Evolutionary conservation across 1,140 invertebrate species (phyloP), one percentile per base, ranked within the genome.

Genomic region (Drosophila insularis): DNA sequence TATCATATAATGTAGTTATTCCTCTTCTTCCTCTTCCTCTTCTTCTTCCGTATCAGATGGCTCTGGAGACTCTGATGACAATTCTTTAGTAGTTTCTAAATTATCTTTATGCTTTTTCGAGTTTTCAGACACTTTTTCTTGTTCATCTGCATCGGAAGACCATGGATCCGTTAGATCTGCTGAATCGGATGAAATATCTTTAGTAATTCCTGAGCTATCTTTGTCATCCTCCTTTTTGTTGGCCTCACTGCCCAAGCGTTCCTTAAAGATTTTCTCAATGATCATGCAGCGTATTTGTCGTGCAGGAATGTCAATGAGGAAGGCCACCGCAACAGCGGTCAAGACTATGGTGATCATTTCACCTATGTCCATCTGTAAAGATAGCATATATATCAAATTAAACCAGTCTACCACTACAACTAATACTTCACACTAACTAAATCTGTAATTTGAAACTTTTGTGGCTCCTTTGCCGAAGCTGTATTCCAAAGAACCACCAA

Each of bases 261-360:
- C 79, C 7, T 73, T 72, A 14, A 81, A 85, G 39, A 85, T 65
- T 2, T 71, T 63, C 11, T 87, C 77, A 4, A 87, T 54, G 17
- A 87, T n/a, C 11, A 93, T 90, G 59, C 76, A 92, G 58, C 93
- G 93, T 5, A 94, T 80, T 65, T 93, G 92, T 82, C 94, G 93
- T 79, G 93, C 92, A 37, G 94, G 94, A 74, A 94, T 87, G 81
- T 94, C 93, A 67, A 94, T 92, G 23, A 94, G 81, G 67, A 94
- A 78, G 0, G 93, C 93, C 23, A 94, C 56, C 13, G 92, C 53
- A 13, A 92, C 58, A 1, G 93, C 93, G 27, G 71, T 69, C 11
- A 54, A 13, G 2, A 86, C 31, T 53, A 89, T 89, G 13, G 35
- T 40, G 27, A 7, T 63, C 1, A 89, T 32, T 39, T 89, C 85